Evolutionary conservation across 1,140 invertebrate genomes (phyloP).

Genomic region (Scaptomyza pallida): DNA sequence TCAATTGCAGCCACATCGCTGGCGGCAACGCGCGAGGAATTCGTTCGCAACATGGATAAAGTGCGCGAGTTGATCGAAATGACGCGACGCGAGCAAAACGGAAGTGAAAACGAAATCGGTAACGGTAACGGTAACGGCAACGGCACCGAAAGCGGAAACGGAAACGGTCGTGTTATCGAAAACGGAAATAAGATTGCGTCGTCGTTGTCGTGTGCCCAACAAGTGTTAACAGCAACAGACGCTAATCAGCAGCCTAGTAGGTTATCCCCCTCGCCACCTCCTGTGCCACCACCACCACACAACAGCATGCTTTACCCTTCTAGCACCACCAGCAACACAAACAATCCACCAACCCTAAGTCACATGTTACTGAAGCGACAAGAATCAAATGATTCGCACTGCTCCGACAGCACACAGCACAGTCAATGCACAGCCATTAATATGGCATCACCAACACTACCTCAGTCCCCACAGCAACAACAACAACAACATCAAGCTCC

Average conservation of each 20-base stretch:
- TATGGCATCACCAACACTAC: constrained; percentile 75
- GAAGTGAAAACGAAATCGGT: constrained; percentile 6
- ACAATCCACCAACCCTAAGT: constrained; percentile 15
- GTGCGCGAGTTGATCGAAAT: constrained; percentile 77
- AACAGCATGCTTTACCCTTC: constrained; percentile 30
- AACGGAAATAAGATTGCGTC: not conserved
- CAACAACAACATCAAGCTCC: constrained; percentile 27
- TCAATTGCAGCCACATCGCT: constrained; percentile 61
- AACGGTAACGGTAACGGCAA: constrained; percentile 12
- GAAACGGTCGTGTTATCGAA: not conserved
- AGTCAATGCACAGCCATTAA: constrained; percentile 85
- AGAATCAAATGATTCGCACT: constrained; percentile 82
- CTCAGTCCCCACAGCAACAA: too few species aligned
- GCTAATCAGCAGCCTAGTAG: constrained; percentile 29
- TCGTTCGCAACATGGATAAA: constrained; percentile 74
- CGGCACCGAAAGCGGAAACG: constrained; percentile 15
- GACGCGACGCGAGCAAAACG: constrained; percentile 68
- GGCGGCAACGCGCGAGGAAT: constrained; percentile 73
- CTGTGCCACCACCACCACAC: constrained; percentile 69
- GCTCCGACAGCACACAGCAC: constrained; percentile 85
- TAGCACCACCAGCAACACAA: constrained; percentile 2
- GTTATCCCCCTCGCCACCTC: constrained; percentile 67
- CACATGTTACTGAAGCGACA: constrained; percentile 62
- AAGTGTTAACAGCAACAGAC: not conserved
- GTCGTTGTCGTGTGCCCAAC: not conserved